Evolutionary conservation across 2,113 vertebrate genomes (phyloP).

Genomic region (Coracopsis vasa): DNA sequence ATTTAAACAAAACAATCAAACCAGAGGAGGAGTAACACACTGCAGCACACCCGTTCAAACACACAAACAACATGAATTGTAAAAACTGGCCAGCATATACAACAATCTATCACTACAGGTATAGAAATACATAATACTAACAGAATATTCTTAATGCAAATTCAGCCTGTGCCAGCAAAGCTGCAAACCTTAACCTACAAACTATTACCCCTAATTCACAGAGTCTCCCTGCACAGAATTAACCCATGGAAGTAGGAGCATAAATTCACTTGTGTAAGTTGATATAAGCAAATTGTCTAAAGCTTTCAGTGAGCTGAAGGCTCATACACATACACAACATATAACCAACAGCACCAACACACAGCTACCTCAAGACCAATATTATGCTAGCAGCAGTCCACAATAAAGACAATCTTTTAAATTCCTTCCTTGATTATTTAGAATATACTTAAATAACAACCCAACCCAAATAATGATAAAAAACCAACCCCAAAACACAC

Average conservation of each 20-base stretch:
- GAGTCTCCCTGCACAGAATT: neutral
- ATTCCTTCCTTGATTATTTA: neutral
- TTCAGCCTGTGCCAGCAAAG: neutral
- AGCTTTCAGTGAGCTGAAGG: neutral
- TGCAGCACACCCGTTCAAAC: neutral
- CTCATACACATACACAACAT: neutral
- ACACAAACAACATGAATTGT: neutral
- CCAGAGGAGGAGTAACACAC: neutral
- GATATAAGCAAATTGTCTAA: neutral
- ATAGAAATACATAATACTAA: neutral
- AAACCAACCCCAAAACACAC: neutral
- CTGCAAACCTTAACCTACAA: neutral
- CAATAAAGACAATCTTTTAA: neutral
- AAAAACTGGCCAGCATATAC: rapidly evolving
- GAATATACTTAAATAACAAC: neutral
- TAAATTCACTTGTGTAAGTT: neutral
- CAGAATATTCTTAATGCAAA: neutral
- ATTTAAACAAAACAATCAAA: neutral
- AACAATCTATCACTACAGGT: neutral
- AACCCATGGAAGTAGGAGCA: neutral
- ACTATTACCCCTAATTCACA: neutral
- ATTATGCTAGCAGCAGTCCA: neutral
- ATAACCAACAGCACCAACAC: neutral
- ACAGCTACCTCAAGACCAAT: rapidly evolving
- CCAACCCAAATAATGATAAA: neutral